Base-by-base conservation (phyloP, 2,797 vertebrate species). In the Numenius phaeopus region DNA sequence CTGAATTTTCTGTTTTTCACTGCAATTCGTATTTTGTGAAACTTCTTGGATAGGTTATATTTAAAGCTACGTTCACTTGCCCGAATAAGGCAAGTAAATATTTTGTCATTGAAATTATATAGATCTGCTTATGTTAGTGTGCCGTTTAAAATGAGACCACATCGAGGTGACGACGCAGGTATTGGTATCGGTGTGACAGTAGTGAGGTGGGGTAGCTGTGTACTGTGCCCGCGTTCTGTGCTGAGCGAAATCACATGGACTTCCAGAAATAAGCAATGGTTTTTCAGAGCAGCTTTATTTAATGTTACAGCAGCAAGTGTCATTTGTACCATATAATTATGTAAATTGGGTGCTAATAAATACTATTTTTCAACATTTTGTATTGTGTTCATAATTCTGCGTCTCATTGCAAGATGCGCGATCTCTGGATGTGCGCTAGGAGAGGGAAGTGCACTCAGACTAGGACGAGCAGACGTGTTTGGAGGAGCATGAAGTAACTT, bases 281-380 rank as follows among this genome's bases (percentile, higher is more conserved):
- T 98, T 97, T 94, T 95, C 91, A 97, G 65, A 98, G 91, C 95
- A 96, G 97, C 97, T 98, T 98, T 97, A 97, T 97, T 97, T 96
- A 96, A 97, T 95, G 96, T 98, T 96, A 88, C 93, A 87, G 95
- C 95, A 95, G 91, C 97, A 96, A 97, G 96, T 97, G 97, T 97
- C 93, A 97, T 97, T 98, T 98, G 97, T 98, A 97, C 92, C 94
- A 97, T 97, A 93, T 96, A 98, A 96, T 97, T 96, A 97, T 98
- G 97, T 97, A 97, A 97, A 97, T 97, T 95, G 96, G 97, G 97
- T 98, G 97, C 97, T 98, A 98, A 97, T 98, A 98, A 98, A 97
- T 97, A 98, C 97, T 98, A 97, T 98, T 98, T 98, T 97, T 98
- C 97, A 98, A 97, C 97, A 93, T 87, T 86, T 96, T 75, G 90